Evolutionary conservation across 2,113 vertebrate genomes (phyloP), one percentile per base, ranked within the genome.

Genomic region (Asarcornis scutulata): DNA sequence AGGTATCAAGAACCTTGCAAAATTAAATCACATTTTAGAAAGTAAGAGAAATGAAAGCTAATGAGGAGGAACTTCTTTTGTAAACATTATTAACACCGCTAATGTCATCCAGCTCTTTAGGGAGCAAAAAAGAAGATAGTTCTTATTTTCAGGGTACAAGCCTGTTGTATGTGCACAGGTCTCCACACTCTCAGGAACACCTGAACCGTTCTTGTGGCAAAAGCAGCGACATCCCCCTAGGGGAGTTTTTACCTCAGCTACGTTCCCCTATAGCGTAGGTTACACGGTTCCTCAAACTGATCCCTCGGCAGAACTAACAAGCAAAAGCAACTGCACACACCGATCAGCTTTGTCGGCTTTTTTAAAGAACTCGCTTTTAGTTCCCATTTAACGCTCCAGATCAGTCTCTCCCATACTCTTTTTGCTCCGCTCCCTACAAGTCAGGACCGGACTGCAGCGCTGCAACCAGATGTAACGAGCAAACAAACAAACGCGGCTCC

Each of bases 21-120:
- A 96, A 94, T 66, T 68, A 86, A 88, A 90, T 56, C 73, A 88
- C 67, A 84, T 92, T 97, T 97, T 69, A 95, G 73, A 86, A 86
- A 62, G 59, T 60, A 90, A 95, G 88, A 91, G 26, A 95, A 93
- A 73, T 4, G 10, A 68, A 95, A 90, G 27, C 60, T 27, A 89
- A 46, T 0, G 32, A 79, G 32, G 68, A 31, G 42, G 34, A 94
- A 50, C 23, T 26, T 52, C 13, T 52, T 52, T 52, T 52, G 23
- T 52, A 52, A 52, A 79, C 1, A 2, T 62, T 76, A 40, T 59
- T 55, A 29, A 11, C 75, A 27, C 40, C 66, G 31, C 21, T 44
- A 68, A 18, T 48, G 26, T 26, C 52, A n/a, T 3, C 32, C 44
- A 6, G 1, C 27, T 79, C 44, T 88, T 72, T 7, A 52, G n/a